These are phyloP conservation scores for Acanthosoma haemorrhoidale DNA, from an alignment of 2,888 invertebrate genomes.

Conservation along the genomic window DNA sequence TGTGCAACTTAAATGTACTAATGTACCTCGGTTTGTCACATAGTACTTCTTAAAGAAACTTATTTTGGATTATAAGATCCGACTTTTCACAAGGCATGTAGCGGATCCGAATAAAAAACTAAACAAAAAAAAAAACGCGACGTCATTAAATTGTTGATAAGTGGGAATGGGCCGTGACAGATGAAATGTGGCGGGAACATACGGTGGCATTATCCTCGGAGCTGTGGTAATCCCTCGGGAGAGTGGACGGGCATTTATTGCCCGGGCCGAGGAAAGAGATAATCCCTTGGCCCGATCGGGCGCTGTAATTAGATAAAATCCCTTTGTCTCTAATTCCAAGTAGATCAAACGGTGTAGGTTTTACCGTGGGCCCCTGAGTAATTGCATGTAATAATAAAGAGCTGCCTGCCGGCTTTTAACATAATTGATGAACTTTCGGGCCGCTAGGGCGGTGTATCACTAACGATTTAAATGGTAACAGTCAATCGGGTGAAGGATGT, in stretches of 20 bases:
- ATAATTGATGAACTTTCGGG: conserved; percentile 7
- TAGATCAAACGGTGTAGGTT: background rate
- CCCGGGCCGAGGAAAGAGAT: background rate
- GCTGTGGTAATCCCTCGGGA: background rate
- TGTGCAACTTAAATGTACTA: no score
- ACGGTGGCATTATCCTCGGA: no score
- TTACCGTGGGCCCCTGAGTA: background rate
- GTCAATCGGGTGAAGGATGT: conserved; percentile 6
- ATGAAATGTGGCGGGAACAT: no score
- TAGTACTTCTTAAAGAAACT: no score
- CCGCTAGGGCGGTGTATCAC: background rate
- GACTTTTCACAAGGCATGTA: no score
- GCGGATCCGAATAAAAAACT: no score
- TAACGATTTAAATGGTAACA: background rate
- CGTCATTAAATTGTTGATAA: no score
- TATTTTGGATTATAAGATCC: no score
- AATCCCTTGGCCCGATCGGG: background rate
- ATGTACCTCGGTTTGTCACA: no score
- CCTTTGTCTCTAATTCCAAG: conserved; percentile 5
- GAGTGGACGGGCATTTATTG: background rate
- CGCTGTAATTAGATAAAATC: background rate
- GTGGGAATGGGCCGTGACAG: no score
- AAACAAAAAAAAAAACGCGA: no score
- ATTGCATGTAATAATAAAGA: conserved; percentile 12
- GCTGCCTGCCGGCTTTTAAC: background rate